A percentile compares a stretch with the other conserved stretches of the same genome.
Evolutionary conservation across 2,888 invertebrate genomes (phyloP).

Genomic region (Cenopis cana): DNA sequence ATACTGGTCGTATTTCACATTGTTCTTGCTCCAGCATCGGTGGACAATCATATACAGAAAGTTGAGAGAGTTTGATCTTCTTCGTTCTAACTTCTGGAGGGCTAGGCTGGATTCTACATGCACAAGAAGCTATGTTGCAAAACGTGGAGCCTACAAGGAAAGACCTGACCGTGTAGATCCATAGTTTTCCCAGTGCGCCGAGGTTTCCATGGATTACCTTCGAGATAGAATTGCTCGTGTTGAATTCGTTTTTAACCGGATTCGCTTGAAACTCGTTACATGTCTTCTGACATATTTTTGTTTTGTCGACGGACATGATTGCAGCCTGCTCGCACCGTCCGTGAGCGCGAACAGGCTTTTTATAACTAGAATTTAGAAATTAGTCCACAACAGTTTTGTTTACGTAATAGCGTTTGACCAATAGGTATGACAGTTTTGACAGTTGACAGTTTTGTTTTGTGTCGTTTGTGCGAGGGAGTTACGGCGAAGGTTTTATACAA

Average conservation of each 20-base stretch:
- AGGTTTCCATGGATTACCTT: conserved; percentile 12
- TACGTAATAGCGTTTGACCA: neutral
- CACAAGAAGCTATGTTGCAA: neutral
- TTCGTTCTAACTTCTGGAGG: neutral
- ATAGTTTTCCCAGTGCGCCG: neutral
- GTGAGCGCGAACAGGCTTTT: conserved; percentile 12
- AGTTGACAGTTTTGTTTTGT: neutral
- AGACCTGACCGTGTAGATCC: conserved; percentile 4
- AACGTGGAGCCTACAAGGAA: conserved; percentile 15
- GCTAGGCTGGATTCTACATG: neutral
- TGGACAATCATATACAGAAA: neutral
- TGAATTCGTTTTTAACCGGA: no score
- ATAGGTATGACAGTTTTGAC: neutral
- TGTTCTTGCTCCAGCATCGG: neutral
- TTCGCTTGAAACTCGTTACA: neutral
- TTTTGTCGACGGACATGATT: conserved; percentile 2
- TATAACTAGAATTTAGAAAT: neutral
- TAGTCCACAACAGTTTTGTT: neutral
- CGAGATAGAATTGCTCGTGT: neutral
- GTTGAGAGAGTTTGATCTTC: neutral
- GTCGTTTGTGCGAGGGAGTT: no score
- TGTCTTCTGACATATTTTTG: neutral
- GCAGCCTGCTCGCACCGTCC: conserved; percentile 12
- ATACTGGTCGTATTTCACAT: neutral
- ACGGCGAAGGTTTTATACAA: neutral